Evolutionary conservation across 2,888 invertebrate genomes (phyloP).

Genomic region (Amblyjoppa proteus): DNA sequence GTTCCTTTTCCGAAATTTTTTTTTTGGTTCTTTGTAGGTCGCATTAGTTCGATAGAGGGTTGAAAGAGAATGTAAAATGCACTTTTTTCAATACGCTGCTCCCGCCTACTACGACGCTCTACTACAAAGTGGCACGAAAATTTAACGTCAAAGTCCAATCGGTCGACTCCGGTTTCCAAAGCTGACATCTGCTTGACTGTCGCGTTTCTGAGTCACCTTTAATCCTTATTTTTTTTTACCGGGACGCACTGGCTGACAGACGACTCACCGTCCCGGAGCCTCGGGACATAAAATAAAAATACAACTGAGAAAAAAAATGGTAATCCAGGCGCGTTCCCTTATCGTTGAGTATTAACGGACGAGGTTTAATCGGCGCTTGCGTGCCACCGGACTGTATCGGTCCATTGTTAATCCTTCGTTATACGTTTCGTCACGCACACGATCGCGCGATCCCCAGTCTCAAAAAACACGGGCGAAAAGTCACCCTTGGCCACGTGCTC

Average conservation of each 20-base stretch:
- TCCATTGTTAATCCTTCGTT: conserved; percentile 62
- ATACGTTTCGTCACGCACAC: conserved; percentile 60
- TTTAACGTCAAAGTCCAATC: conserved; percentile 35
- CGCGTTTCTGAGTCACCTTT: conserved; percentile 44
- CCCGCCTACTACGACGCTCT: not conserved
- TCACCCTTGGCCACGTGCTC: conserved; percentile 12
- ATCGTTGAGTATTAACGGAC: conserved; percentile 67
- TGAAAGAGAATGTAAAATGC: not conserved
- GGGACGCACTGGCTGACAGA: conserved; percentile 76
- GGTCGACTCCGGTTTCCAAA: conserved; percentile 21
- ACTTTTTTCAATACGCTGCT: not conserved
- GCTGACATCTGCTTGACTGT: conserved; percentile 20
- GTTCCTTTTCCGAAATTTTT: not conserved
- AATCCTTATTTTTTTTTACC: conserved; percentile 61
- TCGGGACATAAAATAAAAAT: conserved; percentile 43
- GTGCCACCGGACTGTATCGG: conserved; percentile 53
- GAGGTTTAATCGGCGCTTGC: conserved; percentile 61
- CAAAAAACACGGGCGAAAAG: conserved; percentile 24
- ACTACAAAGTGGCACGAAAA: conserved; percentile 3
- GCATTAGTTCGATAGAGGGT: not conserved
- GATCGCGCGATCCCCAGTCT: conserved; percentile 23
- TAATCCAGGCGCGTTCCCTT: conserved; percentile 60
- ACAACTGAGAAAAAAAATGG: conserved; percentile 26
- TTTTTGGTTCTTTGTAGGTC: not conserved
- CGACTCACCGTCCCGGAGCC: conserved; percentile 66